Conservation (phyloP, 1,140 invertebrate species). For the Paraescarpia echinospica region DNA sequence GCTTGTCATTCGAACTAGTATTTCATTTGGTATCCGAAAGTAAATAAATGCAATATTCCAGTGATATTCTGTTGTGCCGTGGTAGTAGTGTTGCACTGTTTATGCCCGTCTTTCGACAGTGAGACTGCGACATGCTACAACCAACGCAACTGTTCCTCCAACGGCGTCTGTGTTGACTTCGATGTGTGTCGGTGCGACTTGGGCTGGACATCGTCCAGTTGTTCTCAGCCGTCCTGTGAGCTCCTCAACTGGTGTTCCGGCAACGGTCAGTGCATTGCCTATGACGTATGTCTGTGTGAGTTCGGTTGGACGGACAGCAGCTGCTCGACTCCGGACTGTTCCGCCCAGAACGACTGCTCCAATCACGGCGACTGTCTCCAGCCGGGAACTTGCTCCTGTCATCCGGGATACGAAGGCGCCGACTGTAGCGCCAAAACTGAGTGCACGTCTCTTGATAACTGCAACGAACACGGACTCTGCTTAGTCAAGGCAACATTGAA, state of each 20-base stretch:
- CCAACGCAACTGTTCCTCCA: neutral
- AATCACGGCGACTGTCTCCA: neutral
- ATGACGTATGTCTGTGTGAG: neutral
- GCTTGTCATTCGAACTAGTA: no score
- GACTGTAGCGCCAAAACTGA: neutral
- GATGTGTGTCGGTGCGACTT: neutral
- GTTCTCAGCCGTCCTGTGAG: neutral
- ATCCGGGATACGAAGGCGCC: neutral
- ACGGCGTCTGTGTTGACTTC: neutral
- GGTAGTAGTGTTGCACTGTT: no score
- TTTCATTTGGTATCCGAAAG: no score
- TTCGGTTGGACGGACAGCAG: neutral
- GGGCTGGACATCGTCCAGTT: neutral
- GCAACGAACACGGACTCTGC: neutral
- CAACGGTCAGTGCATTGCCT: neutral
- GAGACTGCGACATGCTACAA: neutral
- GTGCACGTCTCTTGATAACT: neutral
- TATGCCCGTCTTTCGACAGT: neutral
- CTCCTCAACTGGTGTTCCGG: neutral
- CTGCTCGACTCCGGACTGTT: neutral
- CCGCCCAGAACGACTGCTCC: neutral
- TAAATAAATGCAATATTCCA: no score
- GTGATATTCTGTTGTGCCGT: no score
- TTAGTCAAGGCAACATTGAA: no score
- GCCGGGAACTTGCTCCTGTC: neutral